Percentiles rank a stretch among this genome's conserved stretches.
These are phyloP conservation scores for Cetoscarus ocellatus DNA, from an alignment of 2,797 vertebrate genomes.

Conservation along the genomic window DNA sequence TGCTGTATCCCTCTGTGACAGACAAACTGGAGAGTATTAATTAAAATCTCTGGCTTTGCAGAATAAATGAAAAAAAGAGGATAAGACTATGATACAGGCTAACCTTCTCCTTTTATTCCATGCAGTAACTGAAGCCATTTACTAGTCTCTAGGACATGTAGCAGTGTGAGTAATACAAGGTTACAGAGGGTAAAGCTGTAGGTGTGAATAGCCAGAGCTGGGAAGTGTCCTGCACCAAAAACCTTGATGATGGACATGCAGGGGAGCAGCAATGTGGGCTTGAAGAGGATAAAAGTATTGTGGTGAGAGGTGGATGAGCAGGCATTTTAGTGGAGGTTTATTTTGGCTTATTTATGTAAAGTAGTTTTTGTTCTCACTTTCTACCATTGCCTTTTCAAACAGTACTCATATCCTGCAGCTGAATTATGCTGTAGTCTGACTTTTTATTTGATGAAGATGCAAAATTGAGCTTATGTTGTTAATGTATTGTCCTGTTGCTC, in stretches of 20 bases:
- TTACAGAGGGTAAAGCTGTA: conserved; percentile 21
- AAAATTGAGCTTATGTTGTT: no score
- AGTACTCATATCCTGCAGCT: not conserved
- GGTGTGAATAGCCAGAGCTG: conserved; percentile 22
- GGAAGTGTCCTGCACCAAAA: not conserved
- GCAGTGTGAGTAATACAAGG: conserved; percentile 18
- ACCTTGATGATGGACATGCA: conserved; percentile 14
- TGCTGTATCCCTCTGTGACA: conserved; percentile 15
- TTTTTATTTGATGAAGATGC: no score
- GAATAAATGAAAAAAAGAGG: conserved; percentile 17
- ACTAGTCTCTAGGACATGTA: conserved; percentile 25
- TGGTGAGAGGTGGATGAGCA: conserved; percentile 5
- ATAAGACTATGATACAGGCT: conserved; percentile 32
- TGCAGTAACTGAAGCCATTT: conserved; percentile 37
- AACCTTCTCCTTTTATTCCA: conserved; percentile 57
- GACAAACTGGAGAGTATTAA: conserved; percentile 14
- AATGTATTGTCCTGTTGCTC: no score
- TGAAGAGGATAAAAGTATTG: conserved; percentile 31
- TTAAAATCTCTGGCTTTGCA: conserved; percentile 33
- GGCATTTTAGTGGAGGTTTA: conserved; percentile 10
- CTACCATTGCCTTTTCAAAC: not conserved
- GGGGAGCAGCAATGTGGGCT: conserved; percentile 18
- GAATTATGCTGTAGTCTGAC: no score
- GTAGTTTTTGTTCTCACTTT: not conserved
- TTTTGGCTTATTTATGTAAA: not conserved